phyloP scores from a whole-genome alignment of 2,797 vertebrate genomes.

The Amniataba percoides region DNA sequence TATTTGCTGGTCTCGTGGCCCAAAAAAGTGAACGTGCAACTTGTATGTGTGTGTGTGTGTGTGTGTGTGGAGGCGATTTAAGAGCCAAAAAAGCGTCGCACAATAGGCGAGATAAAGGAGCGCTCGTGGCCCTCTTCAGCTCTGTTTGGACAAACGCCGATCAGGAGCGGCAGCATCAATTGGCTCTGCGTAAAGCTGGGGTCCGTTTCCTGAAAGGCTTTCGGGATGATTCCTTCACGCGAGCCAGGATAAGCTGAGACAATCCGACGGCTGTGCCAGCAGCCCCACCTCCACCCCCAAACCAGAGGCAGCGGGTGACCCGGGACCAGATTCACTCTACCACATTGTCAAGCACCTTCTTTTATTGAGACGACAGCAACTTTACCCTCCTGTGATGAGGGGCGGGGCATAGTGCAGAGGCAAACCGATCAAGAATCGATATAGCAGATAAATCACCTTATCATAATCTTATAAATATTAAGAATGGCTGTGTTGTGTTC shows the following conservation, averaged over 20 bases:
- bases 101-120: slow-evolving; percentile 67
- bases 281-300: slow-evolving; percentile 37
- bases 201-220: slow-evolving; percentile 77
- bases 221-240: slow-evolving; percentile 66
- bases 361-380: neutral
- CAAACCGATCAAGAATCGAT: neutral
- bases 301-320: slow-evolving; percentile 3
- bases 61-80: slow-evolving; percentile 43
- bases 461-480: too few species aligned
- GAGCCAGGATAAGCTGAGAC: slow-evolving; percentile 69
- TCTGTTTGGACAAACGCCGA: slow-evolving; percentile 65
- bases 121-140: slow-evolving; percentile 32
- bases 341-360: neutral
- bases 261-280: slow-evolving; percentile 53
- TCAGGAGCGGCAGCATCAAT: slow-evolving; percentile 54
- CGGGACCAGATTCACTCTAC: neutral
- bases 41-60: slow-evolving; percentile 13
- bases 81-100: slow-evolving; percentile 55
- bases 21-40: slow-evolving; percentile 41
- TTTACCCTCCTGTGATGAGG: neutral
- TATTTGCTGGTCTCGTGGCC: slow-evolving; percentile 37
- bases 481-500: neutral
- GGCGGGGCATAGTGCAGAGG: neutral
- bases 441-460: neutral
- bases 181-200: slow-evolving; percentile 64